Evolutionary conservation across 2,888 invertebrate genomes (phyloP), one percentile per base, ranked within the genome.

Genomic region (Nemurella pictetii): DNA sequence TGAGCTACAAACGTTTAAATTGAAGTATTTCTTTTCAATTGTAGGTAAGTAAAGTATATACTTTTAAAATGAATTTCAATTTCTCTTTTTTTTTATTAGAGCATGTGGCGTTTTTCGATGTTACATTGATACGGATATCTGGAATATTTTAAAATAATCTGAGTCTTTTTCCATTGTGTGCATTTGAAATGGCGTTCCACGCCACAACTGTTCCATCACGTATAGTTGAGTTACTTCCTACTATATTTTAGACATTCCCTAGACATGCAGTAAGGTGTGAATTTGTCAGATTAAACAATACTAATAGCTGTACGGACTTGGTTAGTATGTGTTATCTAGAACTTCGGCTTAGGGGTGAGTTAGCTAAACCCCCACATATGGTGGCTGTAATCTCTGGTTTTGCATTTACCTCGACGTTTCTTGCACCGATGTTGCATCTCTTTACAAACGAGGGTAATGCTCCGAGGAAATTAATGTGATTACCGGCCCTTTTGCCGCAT

Each of bases 391-490:
- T 36, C 82, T 82, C 55, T 29, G 82, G 27, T 55, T 35, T 36
- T 36, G 36, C 35, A 30, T 81, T 29, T 20, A 36, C 82, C 82
- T 15, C 29, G 25, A n/a, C 28, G 72, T 72, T 82, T 82, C 82
- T 82, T 55, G 35, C 55, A n/a, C 9, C 9, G 72, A 2, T 55
- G 27, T n/a, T 80, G 35, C 35, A 80, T 32, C 80, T 80, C 80
- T 80, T 5, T n/a, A 29, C 30, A 27, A 78, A 78, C 78, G 5
- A 78, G 78, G 30, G 55, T 78, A 29, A 30, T 30, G 72, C 82
- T 82, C 28, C 55, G 55, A 82, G 82, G 82, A 82, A 82, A 82
- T 82, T 82, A 82, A 82, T 82, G 82, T 82, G 72, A 82, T 82
- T 82, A 82, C 82, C 72, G 82, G 36, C 72, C 82, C 82, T 82